Percentiles rank a stretch among this genome's conserved stretches.
Conservation (phyloP, 2,797 vertebrate genomes). For the Danio kyathit region DNA sequence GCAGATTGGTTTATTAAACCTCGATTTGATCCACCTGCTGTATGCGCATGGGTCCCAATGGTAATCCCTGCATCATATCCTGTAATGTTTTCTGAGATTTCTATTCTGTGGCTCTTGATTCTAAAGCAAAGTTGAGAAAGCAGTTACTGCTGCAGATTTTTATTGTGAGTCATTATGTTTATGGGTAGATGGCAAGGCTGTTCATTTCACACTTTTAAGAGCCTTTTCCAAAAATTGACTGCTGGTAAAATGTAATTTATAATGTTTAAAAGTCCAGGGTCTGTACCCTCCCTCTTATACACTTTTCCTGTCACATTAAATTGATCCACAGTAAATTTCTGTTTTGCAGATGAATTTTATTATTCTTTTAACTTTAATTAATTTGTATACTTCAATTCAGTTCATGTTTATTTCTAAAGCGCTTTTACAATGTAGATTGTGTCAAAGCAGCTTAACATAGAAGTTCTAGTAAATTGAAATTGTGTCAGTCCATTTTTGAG, state of each 20-base stretch:
- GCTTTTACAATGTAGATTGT: no score
- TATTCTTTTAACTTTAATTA: neutral
- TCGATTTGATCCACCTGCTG: constrained; percentile 34
- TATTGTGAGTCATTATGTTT: neutral
- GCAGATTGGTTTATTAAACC: constrained; percentile 48
- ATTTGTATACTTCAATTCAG: no score
- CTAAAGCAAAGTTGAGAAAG: constrained; percentile 2
- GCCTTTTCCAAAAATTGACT: neutral
- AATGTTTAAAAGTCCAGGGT: no score
- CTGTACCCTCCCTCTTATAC: no score
- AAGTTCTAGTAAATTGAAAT: no score
- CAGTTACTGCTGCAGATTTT: constrained; percentile 9
- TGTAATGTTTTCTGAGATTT: constrained; percentile 35
- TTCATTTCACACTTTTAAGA: neutral
- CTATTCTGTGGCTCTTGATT: constrained; percentile 14
- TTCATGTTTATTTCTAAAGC: no score
- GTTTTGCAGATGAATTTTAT: neutral
- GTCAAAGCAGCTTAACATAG: no score
- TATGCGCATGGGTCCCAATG: constrained; percentile 31
- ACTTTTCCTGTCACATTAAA: neutral
- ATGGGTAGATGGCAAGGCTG: neutral
- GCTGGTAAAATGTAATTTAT: neutral
- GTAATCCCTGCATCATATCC: constrained; percentile 25
- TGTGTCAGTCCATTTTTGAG: no score
- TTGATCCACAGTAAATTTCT: neutral